phyloP scores from a whole-genome alignment of 2,113 vertebrate species.

The Tringa solitaria region DNA sequence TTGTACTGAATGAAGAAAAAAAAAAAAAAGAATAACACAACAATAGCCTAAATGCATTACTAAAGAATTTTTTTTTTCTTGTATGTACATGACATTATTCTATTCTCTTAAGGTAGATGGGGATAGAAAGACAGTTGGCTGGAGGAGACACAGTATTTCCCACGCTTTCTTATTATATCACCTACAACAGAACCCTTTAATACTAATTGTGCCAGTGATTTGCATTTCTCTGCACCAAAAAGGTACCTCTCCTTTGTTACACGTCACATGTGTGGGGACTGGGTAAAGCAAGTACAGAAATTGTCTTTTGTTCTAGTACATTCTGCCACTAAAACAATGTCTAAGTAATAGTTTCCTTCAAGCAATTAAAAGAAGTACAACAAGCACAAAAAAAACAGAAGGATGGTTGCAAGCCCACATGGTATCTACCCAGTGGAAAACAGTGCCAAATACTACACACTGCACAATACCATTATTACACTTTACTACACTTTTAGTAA shows the following conservation, averaged over 20 bases:
- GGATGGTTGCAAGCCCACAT: not conserved
- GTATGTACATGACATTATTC: not conserved
- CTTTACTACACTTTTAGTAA: not conserved
- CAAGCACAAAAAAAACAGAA: not conserved
- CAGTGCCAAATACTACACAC: not conserved
- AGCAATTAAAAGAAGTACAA: not conserved
- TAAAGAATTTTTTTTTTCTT: constrained; percentile 37
- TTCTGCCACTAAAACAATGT: not conserved
- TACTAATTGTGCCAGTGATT: not conserved
- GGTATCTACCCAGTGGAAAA: not conserved
- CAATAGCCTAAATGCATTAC: constrained; percentile 24
- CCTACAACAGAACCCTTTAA: not conserved
- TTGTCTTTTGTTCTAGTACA: not conserved
- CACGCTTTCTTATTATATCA: not conserved
- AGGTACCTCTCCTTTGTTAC: not conserved
- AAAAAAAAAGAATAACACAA: constrained; percentile 42
- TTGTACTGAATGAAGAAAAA: constrained; percentile 9
- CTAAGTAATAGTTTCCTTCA: not conserved
- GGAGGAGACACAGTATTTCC: not conserved
- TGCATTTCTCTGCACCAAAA: not conserved
- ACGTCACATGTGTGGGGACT: not conserved
- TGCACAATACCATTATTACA: not conserved
- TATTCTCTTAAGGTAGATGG: not conserved
- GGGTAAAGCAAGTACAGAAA: not conserved
- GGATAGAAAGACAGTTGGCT: not conserved